These are phyloP conservation scores for Tachystola acroxantha DNA, from an alignment of 2,888 invertebrate genomes.

Conservation along the genomic window DNA sequence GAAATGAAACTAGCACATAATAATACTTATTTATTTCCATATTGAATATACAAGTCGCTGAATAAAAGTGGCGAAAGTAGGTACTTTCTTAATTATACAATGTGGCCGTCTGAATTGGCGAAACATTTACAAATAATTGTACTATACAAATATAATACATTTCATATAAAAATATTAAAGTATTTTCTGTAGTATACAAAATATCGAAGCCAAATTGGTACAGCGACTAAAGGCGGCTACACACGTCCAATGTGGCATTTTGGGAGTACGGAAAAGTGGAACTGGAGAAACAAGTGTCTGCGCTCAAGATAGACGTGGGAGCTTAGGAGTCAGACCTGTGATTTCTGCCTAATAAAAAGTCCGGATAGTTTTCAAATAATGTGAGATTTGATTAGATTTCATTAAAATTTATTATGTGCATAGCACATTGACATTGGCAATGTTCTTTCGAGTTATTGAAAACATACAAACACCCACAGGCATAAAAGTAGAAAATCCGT, in stretches of 20 bases:
- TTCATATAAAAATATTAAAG: conserved; percentile 40
- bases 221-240: conserved; percentile 3
- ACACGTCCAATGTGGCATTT: neutral
- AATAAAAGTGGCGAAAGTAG: conserved; percentile 46
- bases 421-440: too few relatives aligned
- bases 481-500: too few relatives aligned
- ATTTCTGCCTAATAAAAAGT: too few relatives aligned
- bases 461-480: too few relatives aligned
- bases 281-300: neutral
- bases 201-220: conserved; percentile 5
- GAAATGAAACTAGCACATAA: conserved; percentile 36
- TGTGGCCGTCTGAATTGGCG: conserved; percentile 19
- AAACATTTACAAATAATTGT: conserved; percentile 22
- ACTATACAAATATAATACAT: conserved; percentile 27
- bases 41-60: conserved; percentile 52
- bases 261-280: conserved; percentile 1
- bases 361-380: too few relatives aligned
- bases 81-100: conserved; percentile 30
- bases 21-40: conserved; percentile 56
- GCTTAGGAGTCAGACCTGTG: too few relatives aligned
- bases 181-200: conserved; percentile 10
- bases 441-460: too few relatives aligned
- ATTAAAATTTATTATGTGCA: too few relatives aligned
- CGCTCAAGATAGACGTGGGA: neutral
- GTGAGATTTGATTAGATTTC: too few relatives aligned